Base-by-base conservation (phyloP, 1,140 invertebrate species). In the Grapholita molesta region DNA sequence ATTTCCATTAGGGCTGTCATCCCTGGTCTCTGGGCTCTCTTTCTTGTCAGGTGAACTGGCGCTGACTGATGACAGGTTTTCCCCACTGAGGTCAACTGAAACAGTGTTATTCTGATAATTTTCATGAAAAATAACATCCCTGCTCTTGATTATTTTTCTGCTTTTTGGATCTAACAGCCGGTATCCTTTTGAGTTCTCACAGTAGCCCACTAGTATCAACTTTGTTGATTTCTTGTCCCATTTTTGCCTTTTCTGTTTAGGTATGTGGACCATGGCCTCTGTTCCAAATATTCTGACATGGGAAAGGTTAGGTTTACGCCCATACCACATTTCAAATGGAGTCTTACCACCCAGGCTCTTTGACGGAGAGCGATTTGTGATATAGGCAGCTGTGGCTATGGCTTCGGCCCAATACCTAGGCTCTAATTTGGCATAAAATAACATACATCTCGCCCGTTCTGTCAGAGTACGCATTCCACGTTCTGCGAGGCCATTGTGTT, bases 141-240 rank as follows among this genome's bases (percentile, higher is more conserved):
- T 67, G 23, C 74, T 70, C 15, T 64, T 69, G 3, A 68, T 68
- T 1, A 83, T 32, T 64, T 75, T 73, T 7, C 73, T 35, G 70
- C 2, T 55, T 64, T 66, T 53, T 21, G 70, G 48, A 66, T 83
- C 65, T 48, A 76, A 77, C 1, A 90, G 30, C 24, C 82, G 66
- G 65, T 84, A 90, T 8, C 76, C 81, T 71, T 81, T 88, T 64
- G 32, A 71, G 65, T 70, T 75, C 18, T 73, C 72, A 70, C 38
- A 55, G 70, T 88, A 91, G 24, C 90, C 90, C 11, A 91, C 73
- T 52, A 90, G 81, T 23, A 83, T 77, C 7, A 30, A 71, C 66
- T 80, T 74, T 25, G 70, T 64, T 15, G 76, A 75, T 53, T 90
- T 90, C 9, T 69, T 55, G 55, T 91, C 82, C 68, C 76, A 83